Evolutionary conservation across 2,113 vertebrate species (phyloP).

Genomic region (Peucedramus taeniatus): DNA sequence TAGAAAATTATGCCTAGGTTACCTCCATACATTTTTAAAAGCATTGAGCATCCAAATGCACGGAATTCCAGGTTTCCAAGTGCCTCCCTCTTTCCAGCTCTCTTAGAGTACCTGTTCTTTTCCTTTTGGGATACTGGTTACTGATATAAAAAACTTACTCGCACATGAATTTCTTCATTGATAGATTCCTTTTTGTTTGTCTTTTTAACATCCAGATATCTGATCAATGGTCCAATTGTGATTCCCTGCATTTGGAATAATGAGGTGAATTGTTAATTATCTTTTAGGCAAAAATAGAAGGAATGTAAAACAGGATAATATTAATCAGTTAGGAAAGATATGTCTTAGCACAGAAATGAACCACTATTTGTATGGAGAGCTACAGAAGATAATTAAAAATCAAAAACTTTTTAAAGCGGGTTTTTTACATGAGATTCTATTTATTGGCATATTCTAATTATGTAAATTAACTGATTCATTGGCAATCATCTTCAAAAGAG

Average conservation of each 20-base stretch:
- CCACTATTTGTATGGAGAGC: not conserved
- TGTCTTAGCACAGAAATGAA: not conserved
- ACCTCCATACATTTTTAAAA: not conserved
- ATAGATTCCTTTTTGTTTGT: slow-evolving; percentile 90
- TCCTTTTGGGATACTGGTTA: not conserved
- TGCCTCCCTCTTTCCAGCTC: not conserved
- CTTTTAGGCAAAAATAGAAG: not conserved
- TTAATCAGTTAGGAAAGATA: not conserved
- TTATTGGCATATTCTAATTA: not conserved
- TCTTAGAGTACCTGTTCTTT: not conserved
- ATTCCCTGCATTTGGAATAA: slow-evolving; percentile 81
- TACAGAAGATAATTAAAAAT: not conserved
- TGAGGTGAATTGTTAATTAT: not conserved
- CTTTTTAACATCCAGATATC: slow-evolving; percentile 88
- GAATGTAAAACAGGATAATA: not conserved
- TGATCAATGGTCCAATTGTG: slow-evolving; percentile 90
- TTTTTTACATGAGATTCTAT: not conserved
- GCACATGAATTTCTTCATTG: slow-evolving; percentile 87
- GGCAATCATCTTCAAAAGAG: not conserved
- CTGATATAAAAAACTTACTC: slow-evolving; percentile 73
- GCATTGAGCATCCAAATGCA: not conserved
- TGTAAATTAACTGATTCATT: not conserved
- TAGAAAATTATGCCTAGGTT: not conserved
- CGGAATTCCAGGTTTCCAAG: not conserved
- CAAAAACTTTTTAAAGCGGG: rapidly evolving